Conservation (phyloP, 2,113 vertebrate species). For the Pycnonotus jocosus region DNA sequence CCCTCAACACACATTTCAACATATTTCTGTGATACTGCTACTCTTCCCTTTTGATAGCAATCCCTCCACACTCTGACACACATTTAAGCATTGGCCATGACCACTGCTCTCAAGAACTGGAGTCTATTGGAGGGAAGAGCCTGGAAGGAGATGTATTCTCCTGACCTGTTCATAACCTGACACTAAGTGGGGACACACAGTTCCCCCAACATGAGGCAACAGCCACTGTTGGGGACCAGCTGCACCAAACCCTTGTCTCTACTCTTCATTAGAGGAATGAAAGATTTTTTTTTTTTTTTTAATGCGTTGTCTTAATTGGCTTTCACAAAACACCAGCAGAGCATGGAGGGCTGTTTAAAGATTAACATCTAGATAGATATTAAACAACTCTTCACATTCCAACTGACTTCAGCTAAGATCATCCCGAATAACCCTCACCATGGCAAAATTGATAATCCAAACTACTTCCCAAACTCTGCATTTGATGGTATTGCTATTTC, state of each 20-base stretch:
- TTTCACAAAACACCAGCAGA: background rate
- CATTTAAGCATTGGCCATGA: background rate
- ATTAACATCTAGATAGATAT: background rate
- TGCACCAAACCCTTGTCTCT: background rate
- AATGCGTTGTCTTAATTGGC: background rate
- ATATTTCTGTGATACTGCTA: background rate
- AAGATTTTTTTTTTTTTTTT: background rate
- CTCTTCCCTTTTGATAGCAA: background rate
- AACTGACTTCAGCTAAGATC: background rate
- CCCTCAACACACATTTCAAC: background rate
- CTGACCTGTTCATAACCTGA: background rate
- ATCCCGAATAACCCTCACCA: background rate
- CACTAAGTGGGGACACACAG: rapidly evolving
- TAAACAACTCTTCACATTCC: background rate
- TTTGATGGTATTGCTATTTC: background rate
- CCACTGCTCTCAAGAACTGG: background rate
- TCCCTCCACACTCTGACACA: background rate
- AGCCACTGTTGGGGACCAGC: rapidly evolving
- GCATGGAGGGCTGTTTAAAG: background rate
- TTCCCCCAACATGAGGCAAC: rapidly evolving
- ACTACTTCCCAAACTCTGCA: background rate
- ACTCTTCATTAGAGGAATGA: background rate
- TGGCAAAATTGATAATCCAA: background rate
- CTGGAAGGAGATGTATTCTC: background rate
- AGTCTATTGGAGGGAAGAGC: background rate